Conservation (phyloP, 2,888 invertebrate species). For the Drosophila neotestacea region DNA sequence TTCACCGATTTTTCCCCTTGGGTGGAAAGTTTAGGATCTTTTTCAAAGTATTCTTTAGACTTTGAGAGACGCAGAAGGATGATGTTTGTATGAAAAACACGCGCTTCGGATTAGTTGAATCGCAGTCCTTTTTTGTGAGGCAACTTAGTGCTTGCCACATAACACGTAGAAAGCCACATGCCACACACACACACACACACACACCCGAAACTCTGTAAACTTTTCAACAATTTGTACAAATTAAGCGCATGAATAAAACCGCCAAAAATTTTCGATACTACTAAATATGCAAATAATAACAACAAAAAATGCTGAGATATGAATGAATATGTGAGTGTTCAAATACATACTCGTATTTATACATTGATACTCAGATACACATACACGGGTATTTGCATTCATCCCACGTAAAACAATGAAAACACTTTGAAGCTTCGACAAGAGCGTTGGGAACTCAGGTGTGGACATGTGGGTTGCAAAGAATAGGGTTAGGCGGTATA, state of each 20-base stretch:
- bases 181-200: background rate
- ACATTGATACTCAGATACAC: conserved; percentile 13
- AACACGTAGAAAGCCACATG: conserved; percentile 7
- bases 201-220: conserved; percentile 20
- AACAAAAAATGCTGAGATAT: conserved; percentile 14
- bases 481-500: background rate
- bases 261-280: conserved; percentile 43
- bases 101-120: conserved; percentile 31
- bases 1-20: conserved; percentile 5
- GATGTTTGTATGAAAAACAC: conserved; percentile 28
- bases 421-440: conserved; percentile 50
- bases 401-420: conserved; percentile 32
- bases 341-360: conserved; percentile 10
- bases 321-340: conserved; percentile 26
- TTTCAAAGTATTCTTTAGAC: background rate
- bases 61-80: conserved; percentile 2
- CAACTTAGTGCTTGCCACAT: conserved; percentile 9
- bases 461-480: too few relatives aligned
- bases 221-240: conserved; percentile 62
- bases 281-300: conserved; percentile 31
- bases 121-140: conserved; percentile 27
- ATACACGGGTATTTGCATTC: conserved; percentile 32
- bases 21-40: background rate
- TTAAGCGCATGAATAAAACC: conserved; percentile 54
- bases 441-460: background rate